Evolutionary conservation across 2,888 invertebrate species (phyloP), one percentile per base, ranked within the genome.

Genomic region (Apamea monoglypha): DNA sequence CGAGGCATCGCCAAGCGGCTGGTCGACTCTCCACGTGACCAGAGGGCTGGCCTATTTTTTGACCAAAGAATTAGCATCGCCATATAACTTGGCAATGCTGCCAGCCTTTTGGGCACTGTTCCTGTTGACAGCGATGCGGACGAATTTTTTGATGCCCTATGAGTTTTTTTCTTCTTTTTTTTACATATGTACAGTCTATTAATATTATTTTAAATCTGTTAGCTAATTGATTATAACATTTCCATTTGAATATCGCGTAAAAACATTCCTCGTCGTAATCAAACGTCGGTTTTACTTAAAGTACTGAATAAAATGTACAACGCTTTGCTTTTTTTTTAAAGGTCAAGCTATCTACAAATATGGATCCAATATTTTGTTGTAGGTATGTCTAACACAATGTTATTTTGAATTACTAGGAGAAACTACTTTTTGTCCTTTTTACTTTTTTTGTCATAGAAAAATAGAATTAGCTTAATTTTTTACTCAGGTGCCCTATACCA

Each of bases 391-490:
- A 14, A 16, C 16, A 47, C 5, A 47, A 5, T 47, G 56, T 59
- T 50, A 66, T 21, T 56, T 64, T 21, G 25, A 56, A 66, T 56
- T 77, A 44, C 64, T 77, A 64, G 7, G 10, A 40, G 8, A 77
- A 66, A 47, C 44, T 64, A 74, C n/a, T n/a, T n/a, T n/a, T n/a
- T n/a, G n/a, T n/a, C n/a, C n/a, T n/a, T n/a, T n/a, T n/a, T n/a
- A n/a, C n/a, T n/a, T n/a, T n/a, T n/a, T n/a, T n/a, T 75, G 64
- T 32, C 21, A 25, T 40, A 44, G 32, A 14, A 56, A 75, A 66
- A 47, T 66, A 18, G n/a, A 77, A 76, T 47, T 66, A 77, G 53
- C 56, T 47, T 66, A 77, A 7, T 66, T 64, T 0, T 40, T 40
- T 40, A 40, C 40, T 7, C 0, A 40, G 40, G 40, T 7, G 40